Base-by-base conservation (phyloP, 2,113 vertebrate genomes). In the Labrus mixtus region DNA sequence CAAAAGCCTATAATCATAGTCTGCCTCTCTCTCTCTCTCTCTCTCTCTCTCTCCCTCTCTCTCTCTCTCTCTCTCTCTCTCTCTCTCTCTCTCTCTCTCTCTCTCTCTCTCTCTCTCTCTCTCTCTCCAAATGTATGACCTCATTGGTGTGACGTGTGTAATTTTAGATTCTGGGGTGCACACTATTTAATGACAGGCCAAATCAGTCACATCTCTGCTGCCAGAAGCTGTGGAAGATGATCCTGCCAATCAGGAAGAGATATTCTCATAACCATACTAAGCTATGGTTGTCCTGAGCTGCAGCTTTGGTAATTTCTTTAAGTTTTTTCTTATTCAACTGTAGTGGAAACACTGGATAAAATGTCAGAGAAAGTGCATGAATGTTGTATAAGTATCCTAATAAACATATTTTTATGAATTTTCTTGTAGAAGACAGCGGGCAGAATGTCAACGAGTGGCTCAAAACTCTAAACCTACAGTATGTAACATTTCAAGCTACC, bases 1-100 rank as follows among this genome's bases (percentile, higher is more conserved):
- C 87, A 92, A 92, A 90, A 92, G 79, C 88, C 82, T 91, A 89
- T 93, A 93, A 93, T 93, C 91, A 92, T 84, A 86, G 77, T 78
- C 72, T 84, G 33, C 73, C 72, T 76, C 39, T 74, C 46, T 36
- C 64, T 72, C 72, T 61, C 73, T n/a, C n/a, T 53, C 54, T 51
- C n/a, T 23, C 41, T 33, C 17, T 50, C 54, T 71, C 62, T 36
- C 76, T 63, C 74, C 17, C n/a, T 51, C n/a, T 23, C 41, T 33
- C 17, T 50, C 54, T 71, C 62, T 36, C 76, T 63, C 74, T 51
- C n/a, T 23, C 41, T 33, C 17, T 50, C 54, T 71, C 62, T 36
- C 76, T 63, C 72, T 76, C 39, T 74, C 46, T 36, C 64, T 72
- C 72, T 61, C 73, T n/a, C n/a, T 53, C 54, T n/a, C 72, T 76